Percentiles rank a stretch among this genome's conserved stretches.
phyloP scores from a whole-genome alignment of 1,140 invertebrate genomes.

The Scaptodrosophila lebanonensis region DNA sequence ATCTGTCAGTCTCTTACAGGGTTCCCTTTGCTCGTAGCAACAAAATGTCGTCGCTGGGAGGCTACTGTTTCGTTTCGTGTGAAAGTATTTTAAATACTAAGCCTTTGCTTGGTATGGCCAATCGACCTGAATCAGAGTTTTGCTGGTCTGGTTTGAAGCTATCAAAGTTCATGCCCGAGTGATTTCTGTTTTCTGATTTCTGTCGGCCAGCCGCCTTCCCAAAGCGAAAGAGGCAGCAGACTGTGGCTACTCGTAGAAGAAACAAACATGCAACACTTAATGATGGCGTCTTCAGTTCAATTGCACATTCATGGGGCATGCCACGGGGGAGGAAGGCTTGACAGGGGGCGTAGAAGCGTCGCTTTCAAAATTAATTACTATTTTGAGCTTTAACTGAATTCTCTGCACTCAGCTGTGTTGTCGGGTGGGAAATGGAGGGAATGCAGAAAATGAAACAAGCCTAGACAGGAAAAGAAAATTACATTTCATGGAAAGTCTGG shows the following conservation, averaged over 20 bases:
- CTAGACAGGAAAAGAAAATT: no score
- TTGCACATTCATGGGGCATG: conserved; percentile 49
- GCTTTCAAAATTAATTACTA: no score
- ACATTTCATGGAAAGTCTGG: no score
- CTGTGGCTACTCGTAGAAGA: conserved; percentile 9
- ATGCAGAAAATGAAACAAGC: no score
- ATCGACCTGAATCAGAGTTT: not conserved
- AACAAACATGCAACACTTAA: conserved; percentile 71
- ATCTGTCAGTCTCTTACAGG: no score
- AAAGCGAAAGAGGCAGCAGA: conserved; percentile 17
- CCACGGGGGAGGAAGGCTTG: conserved; percentile 2
- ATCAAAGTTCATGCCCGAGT: conserved; percentile 65
- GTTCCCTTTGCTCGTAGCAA: conserved; percentile 3
- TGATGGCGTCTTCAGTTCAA: conserved; percentile 64
- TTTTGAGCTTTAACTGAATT: no score
- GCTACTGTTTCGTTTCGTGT: conserved; percentile 51
- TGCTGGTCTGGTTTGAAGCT: conserved; percentile 29
- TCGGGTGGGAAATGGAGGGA: no score
- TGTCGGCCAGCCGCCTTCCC: conserved; percentile 11
- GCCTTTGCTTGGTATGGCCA: no score
- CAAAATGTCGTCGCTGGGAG: conserved; percentile 32
- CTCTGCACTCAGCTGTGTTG: no score
- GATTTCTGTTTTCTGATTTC: conserved; percentile 49
- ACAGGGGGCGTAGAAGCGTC: conserved; percentile 12
- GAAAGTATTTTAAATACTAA: conserved; percentile 46